phyloP scores from a whole-genome alignment of 1,140 invertebrate genomes.

The Macrobrachium nipponense region DNA sequence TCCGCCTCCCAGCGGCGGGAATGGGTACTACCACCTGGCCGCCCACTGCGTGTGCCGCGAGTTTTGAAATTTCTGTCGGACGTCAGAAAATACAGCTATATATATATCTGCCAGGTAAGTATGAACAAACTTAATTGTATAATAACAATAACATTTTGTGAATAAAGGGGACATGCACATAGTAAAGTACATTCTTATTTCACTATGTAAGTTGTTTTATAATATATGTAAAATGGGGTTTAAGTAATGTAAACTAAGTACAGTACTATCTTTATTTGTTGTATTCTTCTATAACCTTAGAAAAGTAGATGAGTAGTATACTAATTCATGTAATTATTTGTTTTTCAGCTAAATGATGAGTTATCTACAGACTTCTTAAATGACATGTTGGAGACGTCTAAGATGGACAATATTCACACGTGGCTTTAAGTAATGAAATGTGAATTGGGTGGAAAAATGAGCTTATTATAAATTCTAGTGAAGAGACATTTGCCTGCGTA shows the following conservation, averaged over 20 bases:
- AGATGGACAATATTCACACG: conserved; percentile 61
- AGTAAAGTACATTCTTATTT: too few relatives aligned
- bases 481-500: conserved; percentile 48
- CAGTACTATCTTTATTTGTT: conserved; percentile 13
- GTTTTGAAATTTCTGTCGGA: too few relatives aligned
- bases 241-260: too few relatives aligned
- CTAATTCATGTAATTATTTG: conserved; percentile 6
- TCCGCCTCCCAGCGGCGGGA: too few relatives aligned
- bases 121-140: too few relatives aligned
- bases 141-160: too few relatives aligned
- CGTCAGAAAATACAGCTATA: too few relatives aligned
- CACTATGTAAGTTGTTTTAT: too few relatives aligned
- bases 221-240: too few relatives aligned
- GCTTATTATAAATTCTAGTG: conserved; percentile 45
- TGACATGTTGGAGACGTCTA: conserved; percentile 59
- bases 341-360: conserved; percentile 58
- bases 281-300: neutral
- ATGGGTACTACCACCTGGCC: too few relatives aligned
- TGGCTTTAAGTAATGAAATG: conserved; percentile 48
- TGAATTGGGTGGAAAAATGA: conserved; percentile 2
- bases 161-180: neutral
- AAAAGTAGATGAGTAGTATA: conserved; percentile 1
- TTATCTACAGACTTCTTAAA: conserved; percentile 61
- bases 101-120: too few relatives aligned
- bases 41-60: too few relatives aligned